Conservation (phyloP, 2,113 vertebrate species). For the Oncorhynchus masou region DNA sequence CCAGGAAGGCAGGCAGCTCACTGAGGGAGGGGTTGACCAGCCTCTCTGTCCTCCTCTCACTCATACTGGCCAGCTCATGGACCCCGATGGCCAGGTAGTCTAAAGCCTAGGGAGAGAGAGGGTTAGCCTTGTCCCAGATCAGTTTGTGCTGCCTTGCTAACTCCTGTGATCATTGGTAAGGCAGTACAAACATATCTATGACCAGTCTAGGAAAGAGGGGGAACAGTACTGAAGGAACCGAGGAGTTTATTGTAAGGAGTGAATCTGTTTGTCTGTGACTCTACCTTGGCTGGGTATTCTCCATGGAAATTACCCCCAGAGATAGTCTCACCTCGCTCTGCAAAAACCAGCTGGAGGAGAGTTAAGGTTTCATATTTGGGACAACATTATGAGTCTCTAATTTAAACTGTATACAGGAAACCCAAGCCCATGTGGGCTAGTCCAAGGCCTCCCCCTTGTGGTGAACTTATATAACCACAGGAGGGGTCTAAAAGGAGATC, state of each 20-base stretch:
- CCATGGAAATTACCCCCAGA: conserved; percentile 92
- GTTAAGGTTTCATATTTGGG: neutral
- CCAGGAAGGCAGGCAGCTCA: conserved; percentile 84
- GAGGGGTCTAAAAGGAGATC: conserved; percentile 14
- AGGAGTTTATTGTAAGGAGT: neutral
- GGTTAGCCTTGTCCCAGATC: conserved; percentile 21
- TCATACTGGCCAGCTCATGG: conserved; percentile 85
- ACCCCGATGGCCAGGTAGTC: conserved; percentile 80
- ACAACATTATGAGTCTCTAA: neutral
- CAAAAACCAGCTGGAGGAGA: conserved; percentile 82
- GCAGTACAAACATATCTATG: too few species aligned
- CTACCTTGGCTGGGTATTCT: conserved; percentile 81
- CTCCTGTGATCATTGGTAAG: too few species aligned
- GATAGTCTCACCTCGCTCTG: conserved; percentile 84
- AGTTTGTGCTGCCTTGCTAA: too few species aligned
- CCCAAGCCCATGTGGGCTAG: neutral
- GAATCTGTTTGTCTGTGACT: neutral
- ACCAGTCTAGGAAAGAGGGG: too few species aligned
- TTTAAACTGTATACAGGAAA: neutral
- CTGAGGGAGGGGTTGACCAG: conserved; percentile 87
- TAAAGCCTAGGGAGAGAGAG: conserved; percentile 66
- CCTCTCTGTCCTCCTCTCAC: conserved; percentile 85
- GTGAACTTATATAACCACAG: neutral
- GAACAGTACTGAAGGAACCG: too few species aligned
- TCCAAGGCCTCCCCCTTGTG: neutral